Evolutionary conservation across 2,888 invertebrate genomes (phyloP).

Genomic region (Caenorhabditis parvicauda): DNA sequence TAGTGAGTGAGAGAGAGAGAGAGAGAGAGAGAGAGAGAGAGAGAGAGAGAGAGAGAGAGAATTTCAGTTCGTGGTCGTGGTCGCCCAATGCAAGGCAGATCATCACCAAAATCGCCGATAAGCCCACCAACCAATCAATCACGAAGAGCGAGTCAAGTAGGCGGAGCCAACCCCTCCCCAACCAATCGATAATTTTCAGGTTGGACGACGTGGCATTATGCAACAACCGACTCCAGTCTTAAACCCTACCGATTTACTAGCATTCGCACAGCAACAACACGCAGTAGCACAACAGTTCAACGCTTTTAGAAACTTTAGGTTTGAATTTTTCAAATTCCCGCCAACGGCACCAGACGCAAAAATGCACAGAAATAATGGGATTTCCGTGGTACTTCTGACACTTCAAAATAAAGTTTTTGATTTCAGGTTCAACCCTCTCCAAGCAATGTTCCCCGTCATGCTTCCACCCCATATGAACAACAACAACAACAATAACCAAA

Average conservation of each 20-base stretch:
- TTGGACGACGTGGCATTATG: slow-evolving; percentile 13
- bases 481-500: slow-evolving; percentile 10
- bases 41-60: background rate
- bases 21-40: background rate
- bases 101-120: slow-evolving; percentile 32
- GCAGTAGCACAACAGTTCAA: slow-evolving; percentile 21
- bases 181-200: too few species aligned
- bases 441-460: slow-evolving; percentile 33
- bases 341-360: background rate
- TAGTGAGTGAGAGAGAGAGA: background rate
- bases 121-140: slow-evolving; percentile 32
- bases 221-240: slow-evolving; percentile 12
- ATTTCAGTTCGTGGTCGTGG: slow-evolving; percentile 57
- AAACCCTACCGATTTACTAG: slow-evolving; percentile 21
- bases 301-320: slow-evolving; percentile 20
- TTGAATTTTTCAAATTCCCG: background rate
- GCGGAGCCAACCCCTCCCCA: background rate
- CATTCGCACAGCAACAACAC: slow-evolving; percentile 23
- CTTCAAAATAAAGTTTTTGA: background rate
- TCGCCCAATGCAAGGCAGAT: slow-evolving; percentile 57
- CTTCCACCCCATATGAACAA: slow-evolving; percentile 26
- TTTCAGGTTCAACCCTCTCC: slow-evolving; percentile 33
- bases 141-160: background rate
- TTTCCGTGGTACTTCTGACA: background rate
- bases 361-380: background rate